Evolutionary conservation across 2,113 vertebrate species (phyloP), one percentile per base, ranked within the genome.

Genomic region (Varanus komodoensis): DNA sequence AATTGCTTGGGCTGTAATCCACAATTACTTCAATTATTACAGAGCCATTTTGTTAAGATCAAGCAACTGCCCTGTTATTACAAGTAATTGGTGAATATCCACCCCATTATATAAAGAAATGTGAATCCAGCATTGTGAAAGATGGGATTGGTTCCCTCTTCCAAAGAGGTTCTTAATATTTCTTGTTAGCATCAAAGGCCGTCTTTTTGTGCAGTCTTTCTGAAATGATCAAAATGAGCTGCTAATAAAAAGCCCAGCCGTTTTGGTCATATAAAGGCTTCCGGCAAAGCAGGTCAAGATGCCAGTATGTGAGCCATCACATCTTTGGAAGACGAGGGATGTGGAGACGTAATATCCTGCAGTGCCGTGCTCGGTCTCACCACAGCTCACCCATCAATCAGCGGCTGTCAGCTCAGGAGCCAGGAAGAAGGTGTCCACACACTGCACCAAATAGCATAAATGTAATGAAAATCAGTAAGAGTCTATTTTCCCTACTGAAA

Each of bases 401-500:
- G 90, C 11, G 0, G 69, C 29, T 87, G 92, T 86, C 92, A 17
- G 0, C 73, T 54, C 67, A 8, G 71, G 87, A 81, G 52, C 61
- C 85, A 52, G 89, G 78, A 17, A 44, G 87, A 90, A 27, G 71
- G 14, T 81, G 67, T 67, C 71, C 61, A 17, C 1, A 52, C 74
- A 3, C 11, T 64, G 81, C 69, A 74, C 6, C 69, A 78, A 64
- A 88, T 48, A 3, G 14, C 73, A 75, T 38, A 90, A 89, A 92
- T 32, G 50, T 91, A 94, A 95, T 95, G 86, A 89, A 92, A 95
- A 94, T 89, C 87, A 85, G 89, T 90, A 87, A 92, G 95, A 84
- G 86, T 87, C 89, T 82, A 74, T 71, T 94, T 92, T 94, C 71
- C 81, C 67, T 85, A 48, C 79, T 54, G 94, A 38, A 95, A 93